Evolutionary conservation across 2,888 invertebrate genomes (phyloP).

Genomic region (Drosophila affinis): DNA sequence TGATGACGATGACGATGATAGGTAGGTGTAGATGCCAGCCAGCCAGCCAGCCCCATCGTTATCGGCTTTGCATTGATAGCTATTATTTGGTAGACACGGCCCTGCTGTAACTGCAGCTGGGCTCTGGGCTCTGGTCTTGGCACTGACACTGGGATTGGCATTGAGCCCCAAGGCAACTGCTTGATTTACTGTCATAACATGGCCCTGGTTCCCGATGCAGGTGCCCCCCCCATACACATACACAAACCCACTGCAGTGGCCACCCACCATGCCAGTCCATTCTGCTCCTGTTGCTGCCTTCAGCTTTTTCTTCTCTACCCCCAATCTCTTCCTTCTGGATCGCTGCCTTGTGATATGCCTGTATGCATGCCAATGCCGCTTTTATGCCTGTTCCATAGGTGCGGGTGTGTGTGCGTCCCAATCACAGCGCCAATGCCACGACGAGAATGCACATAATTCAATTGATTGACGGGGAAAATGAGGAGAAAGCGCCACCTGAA

Average conservation of each 20-base stretch:
- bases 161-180: not conserved
- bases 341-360: too few relatives aligned
- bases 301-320: too few relatives aligned
- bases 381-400: too few relatives aligned
- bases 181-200: slow-evolving; percentile 51
- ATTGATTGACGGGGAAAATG: not conserved
- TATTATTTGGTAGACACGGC: not conserved
- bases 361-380: too few relatives aligned
- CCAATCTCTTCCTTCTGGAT: too few relatives aligned
- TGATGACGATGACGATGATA: too few relatives aligned
- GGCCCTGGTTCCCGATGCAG: not conserved
- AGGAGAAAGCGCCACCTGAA: not conserved
- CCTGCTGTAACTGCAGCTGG: not conserved
- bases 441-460: not conserved
- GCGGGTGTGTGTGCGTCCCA: too few relatives aligned
- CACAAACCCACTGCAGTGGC: not conserved
- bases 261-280: not conserved
- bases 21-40: not conserved
- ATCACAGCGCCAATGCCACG: not conserved
- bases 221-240: too few relatives aligned
- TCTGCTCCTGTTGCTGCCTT: not conserved
- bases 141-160: not conserved
- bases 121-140: not conserved
- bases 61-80: not conserved
- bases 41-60: not conserved